Evolutionary conservation across 2,113 vertebrate genomes (phyloP).

Genomic region (Acanthisitta chloris): DNA sequence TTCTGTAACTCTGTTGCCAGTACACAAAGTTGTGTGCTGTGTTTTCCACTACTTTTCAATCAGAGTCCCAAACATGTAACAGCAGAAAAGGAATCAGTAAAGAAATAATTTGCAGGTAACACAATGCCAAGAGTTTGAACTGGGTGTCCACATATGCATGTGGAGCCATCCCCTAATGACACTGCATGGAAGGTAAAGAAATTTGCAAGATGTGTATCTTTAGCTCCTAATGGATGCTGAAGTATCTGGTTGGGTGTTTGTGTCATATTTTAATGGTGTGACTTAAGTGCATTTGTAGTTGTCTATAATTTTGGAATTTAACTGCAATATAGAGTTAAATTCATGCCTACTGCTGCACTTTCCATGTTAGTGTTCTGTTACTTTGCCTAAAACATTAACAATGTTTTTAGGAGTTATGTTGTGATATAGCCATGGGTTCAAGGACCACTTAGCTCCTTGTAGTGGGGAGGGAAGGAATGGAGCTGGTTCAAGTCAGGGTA

Average conservation of each 20-base stretch:
- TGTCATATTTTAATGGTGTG: background rate
- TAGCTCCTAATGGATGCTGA: background rate
- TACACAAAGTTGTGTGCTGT: background rate
- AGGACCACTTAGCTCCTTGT: background rate
- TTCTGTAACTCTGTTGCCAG: background rate
- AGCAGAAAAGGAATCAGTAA: background rate
- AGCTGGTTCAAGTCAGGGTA: background rate
- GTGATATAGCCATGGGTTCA: background rate
- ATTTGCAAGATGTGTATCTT: background rate
- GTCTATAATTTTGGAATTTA: background rate
- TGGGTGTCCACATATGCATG: no score
- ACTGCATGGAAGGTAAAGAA: background rate
- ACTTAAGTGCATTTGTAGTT: background rate
- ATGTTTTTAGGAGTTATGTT: background rate
- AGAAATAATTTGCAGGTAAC: background rate
- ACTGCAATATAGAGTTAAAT: background rate
- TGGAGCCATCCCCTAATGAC: background rate
- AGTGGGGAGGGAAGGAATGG: background rate
- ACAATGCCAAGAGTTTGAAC: rapidly evolving
- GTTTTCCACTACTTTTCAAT: background rate
- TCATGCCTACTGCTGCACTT: background rate
- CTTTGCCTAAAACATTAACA: background rate
- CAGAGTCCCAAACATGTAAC: background rate
- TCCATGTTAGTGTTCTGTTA: background rate
- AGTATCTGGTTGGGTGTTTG: background rate